These are phyloP conservation scores for Propithecus perrieri DNA, from an alignment of 2,797 vertebrate genomes.

Conservation along the genomic window DNA sequence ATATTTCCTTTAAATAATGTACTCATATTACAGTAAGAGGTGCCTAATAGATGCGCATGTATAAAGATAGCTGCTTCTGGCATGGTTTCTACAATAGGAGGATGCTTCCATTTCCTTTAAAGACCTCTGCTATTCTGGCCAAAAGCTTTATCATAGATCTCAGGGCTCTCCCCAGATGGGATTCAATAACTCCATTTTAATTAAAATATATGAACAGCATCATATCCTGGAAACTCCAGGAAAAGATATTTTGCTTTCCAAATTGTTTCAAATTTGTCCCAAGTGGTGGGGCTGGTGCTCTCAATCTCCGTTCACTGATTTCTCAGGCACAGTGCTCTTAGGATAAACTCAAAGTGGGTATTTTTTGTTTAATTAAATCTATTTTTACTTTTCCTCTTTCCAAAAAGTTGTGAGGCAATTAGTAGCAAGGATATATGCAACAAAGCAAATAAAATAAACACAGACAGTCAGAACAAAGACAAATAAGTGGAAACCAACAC, in stretches of 20 bases:
- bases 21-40: background rate
- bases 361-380: background rate
- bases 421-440: background rate
- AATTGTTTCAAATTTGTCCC: background rate
- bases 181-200: background rate
- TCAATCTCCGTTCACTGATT: background rate
- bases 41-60: background rate
- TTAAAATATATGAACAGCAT: background rate
- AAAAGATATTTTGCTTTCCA: background rate
- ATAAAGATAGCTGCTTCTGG: background rate
- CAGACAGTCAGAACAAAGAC: background rate
- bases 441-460: background rate
- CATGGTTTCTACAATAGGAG: background rate
- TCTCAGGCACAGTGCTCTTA: background rate
- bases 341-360: background rate
- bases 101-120: background rate
- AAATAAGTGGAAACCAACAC: background rate
- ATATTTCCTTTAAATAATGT: background rate
- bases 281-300: background rate
- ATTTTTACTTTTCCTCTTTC: conserved; percentile 8
- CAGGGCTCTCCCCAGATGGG: background rate
- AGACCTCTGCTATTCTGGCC: background rate
- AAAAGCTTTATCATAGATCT: background rate
- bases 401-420: background rate
- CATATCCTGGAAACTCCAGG: background rate